Base-by-base conservation (phyloP, 2,113 vertebrate genomes). In the Sarotherodon lohbergeri region DNA sequence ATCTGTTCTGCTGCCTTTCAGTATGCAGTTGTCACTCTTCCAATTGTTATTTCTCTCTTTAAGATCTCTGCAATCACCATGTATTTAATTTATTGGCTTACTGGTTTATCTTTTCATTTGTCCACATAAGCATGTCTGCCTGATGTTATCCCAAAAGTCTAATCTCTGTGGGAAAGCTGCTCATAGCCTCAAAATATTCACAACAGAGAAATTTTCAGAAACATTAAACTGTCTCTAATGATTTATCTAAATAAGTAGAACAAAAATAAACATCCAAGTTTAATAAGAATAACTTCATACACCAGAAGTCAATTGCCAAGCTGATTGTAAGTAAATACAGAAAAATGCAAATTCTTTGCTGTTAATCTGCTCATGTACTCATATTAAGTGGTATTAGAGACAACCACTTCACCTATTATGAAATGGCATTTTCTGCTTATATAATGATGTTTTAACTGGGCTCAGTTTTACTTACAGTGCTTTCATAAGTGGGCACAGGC, bases 391-490 rank as follows among this genome's bases (percentile, higher is more conserved):
- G 82, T 80, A 84, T 90, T 91, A 86, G 22, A 84, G 80, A 68
- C 24, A 81, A 85, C 73, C 85, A 43, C 82, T 86, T 71, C 19
- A 81, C 61, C 83, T 88, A 87, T 94, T 92, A 93, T 88, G 92
- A 94, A 93, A 95, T 91, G 56, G 89, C 4, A 89, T 94, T 94
- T 93, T 94, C 66, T 86, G 22, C 79, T 94, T 94, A 91, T 86
- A 84, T 94, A 95, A 95, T 86, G 39, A 48, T 61, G 56, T 48
- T 81, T 86, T 66, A 59, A 90, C 71, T 76, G 63, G 43, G 52
- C 46, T 89, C 79, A 81, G 84, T 87, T 66, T 89, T 82, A 84
- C 59, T 82, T 48, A 86, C 50, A 81, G 50, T 83, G 63, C 88
- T 87, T 88, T 84, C 73, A 71, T 63, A 46, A 82, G 81, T 73